Base-by-base conservation (phyloP, 2,113 vertebrate species). In the Lophochroa leadbeateri region DNA sequence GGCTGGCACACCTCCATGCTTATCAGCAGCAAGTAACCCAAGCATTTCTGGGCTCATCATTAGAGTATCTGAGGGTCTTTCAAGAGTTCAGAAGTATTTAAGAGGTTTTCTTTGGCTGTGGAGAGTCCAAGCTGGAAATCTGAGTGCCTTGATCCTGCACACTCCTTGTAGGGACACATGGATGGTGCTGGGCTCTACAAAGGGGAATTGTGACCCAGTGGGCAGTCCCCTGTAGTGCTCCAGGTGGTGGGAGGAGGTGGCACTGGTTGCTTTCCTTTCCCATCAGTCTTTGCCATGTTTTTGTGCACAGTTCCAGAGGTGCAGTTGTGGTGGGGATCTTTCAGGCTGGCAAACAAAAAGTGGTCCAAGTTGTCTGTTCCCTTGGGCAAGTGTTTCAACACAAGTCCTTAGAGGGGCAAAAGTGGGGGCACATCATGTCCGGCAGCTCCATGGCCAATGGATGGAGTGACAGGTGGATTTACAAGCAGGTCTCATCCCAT, bases 21-120 rank as follows among this genome's bases (percentile, higher is more conserved):
- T 81, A 82, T 79, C 44, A 90, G 82, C 72, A 92, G 50, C 46
- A 63, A 90, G 67, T 55, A 88, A 92, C 1, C 64, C 25, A 55
- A 86, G 65, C 19, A 37, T 41, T 92, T 94, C 71, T 81, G 79
- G 46, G 68, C 68, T 86, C 33, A 21, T 1, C 49, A 39, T 63
- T 49, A 49, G 13, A 70, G 53, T 6, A 25, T 57, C 49, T 44
- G 58, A 80, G 29, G 44, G 57, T 61, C 18, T 87, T 90, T 46
- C 67, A 55, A 37, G 47, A 84, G 52, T 17, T 79, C 37, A 50
- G 8, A 79, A 72, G 29, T 35, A 43, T 69, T 84, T 13, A 55
- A 52, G 41, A 24, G n/a, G 9, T 44, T 82, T 82, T 20, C 31
- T 61, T 85, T 69, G 58, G 58, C 41, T 91, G 13, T 9, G 29